Conservation (phyloP, 2,797 vertebrate species). For the Microchirus variegatus region DNA sequence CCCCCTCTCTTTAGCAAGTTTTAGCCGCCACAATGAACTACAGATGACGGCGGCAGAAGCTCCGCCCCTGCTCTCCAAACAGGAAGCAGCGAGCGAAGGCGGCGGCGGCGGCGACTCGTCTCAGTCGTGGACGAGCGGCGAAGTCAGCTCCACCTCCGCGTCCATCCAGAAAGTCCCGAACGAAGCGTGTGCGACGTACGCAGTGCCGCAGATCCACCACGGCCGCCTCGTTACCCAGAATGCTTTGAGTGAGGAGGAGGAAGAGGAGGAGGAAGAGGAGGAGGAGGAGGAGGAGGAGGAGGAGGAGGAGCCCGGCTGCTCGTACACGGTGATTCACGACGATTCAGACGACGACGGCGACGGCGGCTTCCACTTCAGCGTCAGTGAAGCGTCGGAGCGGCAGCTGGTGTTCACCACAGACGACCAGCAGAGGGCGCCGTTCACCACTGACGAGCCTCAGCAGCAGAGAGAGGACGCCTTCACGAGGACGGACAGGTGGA, state of each 20-base stretch:
- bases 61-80: constrained; percentile 39
- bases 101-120: constrained; percentile 3
- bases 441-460: constrained; percentile 1
- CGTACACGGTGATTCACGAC: constrained; percentile 14
- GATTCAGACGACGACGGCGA: constrained; percentile 14
- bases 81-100: constrained; percentile 45
- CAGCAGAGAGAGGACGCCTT: not conserved
- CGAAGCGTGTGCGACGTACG: constrained; percentile 48
- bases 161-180: constrained; percentile 18
- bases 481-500: constrained; percentile 38
- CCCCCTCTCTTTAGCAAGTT: constrained; percentile 15
- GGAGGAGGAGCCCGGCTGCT: constrained; percentile 47
- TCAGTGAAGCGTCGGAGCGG: constrained; percentile 1
- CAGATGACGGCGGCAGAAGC: constrained; percentile 12
- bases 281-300: constrained; percentile 35
- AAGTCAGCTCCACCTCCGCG: constrained; percentile 33
- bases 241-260: constrained; percentile 27
- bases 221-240: constrained; percentile 35
- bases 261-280: constrained; percentile 36
- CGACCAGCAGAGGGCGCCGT: constrained; percentile 37
- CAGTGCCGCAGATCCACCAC: constrained; percentile 34
- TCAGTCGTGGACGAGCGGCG: constrained; percentile 41
- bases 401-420: not conserved
- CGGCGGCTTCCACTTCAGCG: constrained; percentile 17
- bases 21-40: not conserved